Conservation (phyloP, 37 sponge, comb jelly and placozoan species). For the Beroe ovata region DNA sequence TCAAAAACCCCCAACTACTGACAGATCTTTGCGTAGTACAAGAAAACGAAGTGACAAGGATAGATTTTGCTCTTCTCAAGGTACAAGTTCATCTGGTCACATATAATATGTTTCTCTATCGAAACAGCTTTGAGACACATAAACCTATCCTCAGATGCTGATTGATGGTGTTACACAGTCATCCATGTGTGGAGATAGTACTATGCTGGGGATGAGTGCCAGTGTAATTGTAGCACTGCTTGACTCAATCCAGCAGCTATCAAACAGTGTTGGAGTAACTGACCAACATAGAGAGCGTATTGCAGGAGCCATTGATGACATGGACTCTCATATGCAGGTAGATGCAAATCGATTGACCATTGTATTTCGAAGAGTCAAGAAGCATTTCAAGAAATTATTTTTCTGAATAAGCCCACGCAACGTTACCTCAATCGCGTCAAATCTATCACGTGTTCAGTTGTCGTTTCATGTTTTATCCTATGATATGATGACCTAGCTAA, state of each 20-base stretch:
- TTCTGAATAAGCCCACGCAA: no score
- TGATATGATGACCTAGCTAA: no score
- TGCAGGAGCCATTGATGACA: constrained; percentile 40
- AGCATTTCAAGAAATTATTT: no score
- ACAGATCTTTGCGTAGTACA: constrained; percentile 59
- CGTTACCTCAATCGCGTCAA: no score
- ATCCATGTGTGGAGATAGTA: constrained; percentile 62
- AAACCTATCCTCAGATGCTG: constrained; percentile 69
- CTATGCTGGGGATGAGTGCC: constrained; percentile 66
- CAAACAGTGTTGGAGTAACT: constrained; percentile 45
- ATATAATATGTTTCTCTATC: no score
- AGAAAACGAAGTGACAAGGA: constrained; percentile 36
- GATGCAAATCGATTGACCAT: no score
- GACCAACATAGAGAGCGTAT: constrained; percentile 36
- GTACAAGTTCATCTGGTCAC: not conserved
- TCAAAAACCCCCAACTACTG: constrained; percentile 39
- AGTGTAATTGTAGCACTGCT: constrained; percentile 61
- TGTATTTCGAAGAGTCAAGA: no score
- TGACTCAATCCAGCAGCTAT: constrained; percentile 60
- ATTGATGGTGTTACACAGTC: constrained; percentile 62
- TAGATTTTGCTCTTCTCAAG: constrained; percentile 61
- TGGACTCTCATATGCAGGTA: constrained; percentile 62
- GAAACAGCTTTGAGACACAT: no score
- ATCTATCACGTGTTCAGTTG: no score
- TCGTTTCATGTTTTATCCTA: no score